Percentiles rank a stretch among this genome's conserved stretches.
Conservation (phyloP, 2,113 vertebrate species). For the Numida meleagris region DNA sequence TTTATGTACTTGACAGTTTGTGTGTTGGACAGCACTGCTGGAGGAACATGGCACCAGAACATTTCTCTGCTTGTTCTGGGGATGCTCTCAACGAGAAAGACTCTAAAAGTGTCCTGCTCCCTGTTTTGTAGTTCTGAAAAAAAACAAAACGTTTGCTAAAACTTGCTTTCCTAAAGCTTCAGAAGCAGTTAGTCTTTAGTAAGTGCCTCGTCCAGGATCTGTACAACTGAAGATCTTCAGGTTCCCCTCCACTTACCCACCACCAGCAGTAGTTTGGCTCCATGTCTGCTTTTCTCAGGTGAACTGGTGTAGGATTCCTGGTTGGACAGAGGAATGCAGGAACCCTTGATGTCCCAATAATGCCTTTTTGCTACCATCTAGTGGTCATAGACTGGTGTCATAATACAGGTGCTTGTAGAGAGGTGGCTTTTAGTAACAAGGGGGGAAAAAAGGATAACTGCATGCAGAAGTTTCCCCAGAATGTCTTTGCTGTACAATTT, state of each 20-base stretch:
- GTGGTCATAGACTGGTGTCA: neutral
- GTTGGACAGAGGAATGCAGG: accelerated
- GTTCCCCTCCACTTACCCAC: neutral
- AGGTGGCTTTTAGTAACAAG: accelerated
- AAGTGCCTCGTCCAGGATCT: neutral
- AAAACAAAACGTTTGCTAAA: neutral
- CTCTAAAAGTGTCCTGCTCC: neutral
- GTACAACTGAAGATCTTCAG: neutral
- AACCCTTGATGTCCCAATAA: neutral
- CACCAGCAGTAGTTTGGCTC: neutral
- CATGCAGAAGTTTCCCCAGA: neutral
- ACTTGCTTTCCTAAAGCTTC: neutral
- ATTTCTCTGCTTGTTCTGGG: neutral
- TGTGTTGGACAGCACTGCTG: neutral
- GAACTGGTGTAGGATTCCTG: accelerated
- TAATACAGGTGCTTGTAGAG: accelerated
- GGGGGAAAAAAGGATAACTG: neutral
- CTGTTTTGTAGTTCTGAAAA: neutral
- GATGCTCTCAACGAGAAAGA: neutral
- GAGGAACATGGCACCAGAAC: neutral
- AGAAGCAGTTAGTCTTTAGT: neutral
- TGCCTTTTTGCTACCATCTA: constrained; percentile 52
- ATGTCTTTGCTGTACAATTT: neutral
- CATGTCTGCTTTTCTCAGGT: accelerated
- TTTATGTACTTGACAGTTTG: accelerated